Conservation (phyloP, 2,888 invertebrate genomes). For the Lampropteryx suffumata region DNA sequence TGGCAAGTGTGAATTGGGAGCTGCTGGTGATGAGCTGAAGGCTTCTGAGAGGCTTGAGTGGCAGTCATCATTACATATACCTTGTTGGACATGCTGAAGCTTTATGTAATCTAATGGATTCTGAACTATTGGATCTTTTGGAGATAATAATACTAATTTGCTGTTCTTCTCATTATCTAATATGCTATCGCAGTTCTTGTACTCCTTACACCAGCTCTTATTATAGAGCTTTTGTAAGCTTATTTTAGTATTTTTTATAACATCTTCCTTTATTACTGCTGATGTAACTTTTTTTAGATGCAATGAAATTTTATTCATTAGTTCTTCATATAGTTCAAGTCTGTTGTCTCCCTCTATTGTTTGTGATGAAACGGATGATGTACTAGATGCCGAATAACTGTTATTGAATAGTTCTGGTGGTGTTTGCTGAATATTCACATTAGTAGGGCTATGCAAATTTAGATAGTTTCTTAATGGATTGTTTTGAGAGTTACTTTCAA, state of each 20-base stretch:
- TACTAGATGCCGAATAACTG: not conserved
- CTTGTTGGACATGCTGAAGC: slow-evolving; percentile 12
- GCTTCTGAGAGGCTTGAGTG: not conserved
- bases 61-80: not conserved
- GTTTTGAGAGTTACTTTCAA: not conserved
- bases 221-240: slow-evolving; percentile 45
- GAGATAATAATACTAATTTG: slow-evolving; percentile 7
- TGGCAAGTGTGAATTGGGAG: not conserved
- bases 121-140: slow-evolving; percentile 39
- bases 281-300: slow-evolving; percentile 44
- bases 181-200: slow-evolving; percentile 37
- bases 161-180: slow-evolving; percentile 32
- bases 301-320: slow-evolving; percentile 53
- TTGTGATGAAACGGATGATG: slow-evolving; percentile 10
- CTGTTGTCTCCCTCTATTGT: slow-evolving; percentile 31
- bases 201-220: slow-evolving; percentile 38
- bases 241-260: slow-evolving; percentile 44
- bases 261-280: slow-evolving; percentile 43
- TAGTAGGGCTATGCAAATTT: not conserved
- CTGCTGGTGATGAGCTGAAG: not conserved
- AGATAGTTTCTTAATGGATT: not conserved
- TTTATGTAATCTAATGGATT: slow-evolving; percentile 52
- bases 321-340: slow-evolving; percentile 50
- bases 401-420: not conserved
- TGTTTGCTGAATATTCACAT: slow-evolving; percentile 3